Base-by-base conservation (phyloP, 2,888 invertebrate genomes). In the Zootermopsis nevadensis region DNA sequence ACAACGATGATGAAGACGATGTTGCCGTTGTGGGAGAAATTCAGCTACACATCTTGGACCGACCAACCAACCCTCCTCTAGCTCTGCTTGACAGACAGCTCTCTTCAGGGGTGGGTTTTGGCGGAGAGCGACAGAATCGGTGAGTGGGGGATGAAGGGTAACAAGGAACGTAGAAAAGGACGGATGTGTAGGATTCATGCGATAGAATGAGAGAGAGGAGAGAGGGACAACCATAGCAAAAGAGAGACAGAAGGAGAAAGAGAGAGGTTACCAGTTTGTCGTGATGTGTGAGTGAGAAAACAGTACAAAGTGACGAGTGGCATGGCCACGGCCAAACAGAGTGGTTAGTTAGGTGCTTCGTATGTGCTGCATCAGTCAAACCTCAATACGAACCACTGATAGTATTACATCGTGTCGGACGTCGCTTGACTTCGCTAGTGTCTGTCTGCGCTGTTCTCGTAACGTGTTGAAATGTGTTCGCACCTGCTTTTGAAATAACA, bases 211-310 rank as follows among this genome's bases (percentile, higher is more conserved):
- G 74, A 74, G 38, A 74, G 42, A 38, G n/a, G n/a, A n/a, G n/a
- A n/a, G n/a, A n/a, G 38, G 38, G 55, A 66, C 48, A 60, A 55
- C 66, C 76, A 80, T 72, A 80, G 55, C 80, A 74, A 72, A 30
- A 55, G 69, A 82, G 77, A 77, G 74, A 80, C 60, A 74, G 83
- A 80, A 35, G 80, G 83, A 72, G 53, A 55, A 53, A 80, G 53
- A 83, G 83, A 48, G 31, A 31, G 42, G n/a, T 12, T 38, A 74
- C 74, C 31, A 69, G 69, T 69, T 66, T 69, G 69, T 69, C 69
- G 74, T 74, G 74, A 74, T 74, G 38, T 74, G 74, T 74, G 80
- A 80, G n/a, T 31, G 76, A 77, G 74, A 82, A 60, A 72, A 67
- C 42, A 33, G 55, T 60, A 55, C 55, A 24, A 53, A 79, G 72